Evolutionary conservation across 2,113 vertebrate genomes (phyloP), one percentile per base, ranked within the genome.

Genomic region (Eulacestoma nigropectus): DNA sequence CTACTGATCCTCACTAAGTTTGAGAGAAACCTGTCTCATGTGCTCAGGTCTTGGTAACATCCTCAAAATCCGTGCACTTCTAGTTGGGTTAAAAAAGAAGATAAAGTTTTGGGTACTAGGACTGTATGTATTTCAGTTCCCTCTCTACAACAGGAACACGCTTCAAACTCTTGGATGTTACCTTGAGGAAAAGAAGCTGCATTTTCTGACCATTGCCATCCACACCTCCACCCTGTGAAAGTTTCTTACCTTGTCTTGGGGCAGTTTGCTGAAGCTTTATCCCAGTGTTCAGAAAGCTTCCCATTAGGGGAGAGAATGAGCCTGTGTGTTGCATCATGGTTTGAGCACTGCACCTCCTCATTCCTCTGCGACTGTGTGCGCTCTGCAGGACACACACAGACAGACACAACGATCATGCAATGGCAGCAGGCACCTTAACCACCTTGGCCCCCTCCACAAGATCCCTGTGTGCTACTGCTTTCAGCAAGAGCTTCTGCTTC

Each of bases 391-490:
- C 46, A 67, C n/a, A 79, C 1, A 73, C 22, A n/a, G 37, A 55
- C 30, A 79, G 47, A 22, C 56, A 42, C 0, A 0, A 35, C 0
- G 0, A 35, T 69, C 37, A 77, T 0, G 0, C 21, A 56, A 23
- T 20, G 56, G 69, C 35, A 89, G 42, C 5, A 4, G 49, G 29
- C 41, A 60, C 33, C 47, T 46, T 14, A 57, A 59, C 23, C 68
- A 35, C 19, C 56, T 67, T 0, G 0, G 47, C 21, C 19, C n/a
- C 52, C 49, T 68, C 55, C 56, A 44, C 37, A 29, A 18, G 13
- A 21, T 23, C 32, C 83, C 53, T 12, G 11, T 7, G 30, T 50
- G 70, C 59, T 81, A n/a, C 16, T 32, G 65, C 53, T 74, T 70
- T 52, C 82, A 55, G 26, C 56, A 50, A 25, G 42, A 93, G 33